phyloP scores from a whole-genome alignment of 30 jellyfish, hydroid and myxozoan genomes.

The Aurelia coerulea region DNA sequence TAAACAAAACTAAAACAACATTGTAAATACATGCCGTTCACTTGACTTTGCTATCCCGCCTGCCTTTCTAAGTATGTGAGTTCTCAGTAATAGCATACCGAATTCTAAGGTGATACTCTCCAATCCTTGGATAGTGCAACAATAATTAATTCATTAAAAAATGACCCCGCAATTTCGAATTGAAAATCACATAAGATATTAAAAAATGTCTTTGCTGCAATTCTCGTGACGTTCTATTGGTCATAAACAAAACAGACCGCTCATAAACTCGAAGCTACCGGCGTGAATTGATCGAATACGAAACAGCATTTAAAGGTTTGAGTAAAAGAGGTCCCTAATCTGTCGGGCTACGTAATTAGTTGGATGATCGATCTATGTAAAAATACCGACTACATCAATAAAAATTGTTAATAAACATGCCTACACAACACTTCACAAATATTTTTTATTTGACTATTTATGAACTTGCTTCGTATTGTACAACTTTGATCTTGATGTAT shows the following conservation, averaged over 20 bases:
- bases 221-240: constrained; percentile 57
- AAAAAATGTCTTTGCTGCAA: constrained; percentile 9
- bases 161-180: constrained; percentile 43
- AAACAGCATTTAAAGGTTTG: background rate
- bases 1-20: constrained; percentile 1
- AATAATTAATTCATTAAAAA: background rate
- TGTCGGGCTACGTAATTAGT: constrained; percentile 65
- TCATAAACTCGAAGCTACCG: constrained; percentile 21
- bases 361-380: constrained; percentile 28
- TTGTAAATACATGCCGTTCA: constrained; percentile 6
- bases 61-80: constrained; percentile 25
- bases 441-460: too few relatives aligned
- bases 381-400: constrained; percentile 41
- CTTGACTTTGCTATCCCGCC: constrained; percentile 11
- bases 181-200: constrained; percentile 6
- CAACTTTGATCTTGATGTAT: too few relatives aligned
- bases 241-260: constrained; percentile 57
- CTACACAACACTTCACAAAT: too few relatives aligned
- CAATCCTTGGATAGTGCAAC: constrained; percentile 1
- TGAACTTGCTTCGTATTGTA: too few relatives aligned
- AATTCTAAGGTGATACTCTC: constrained; percentile 26
- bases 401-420: background rate
- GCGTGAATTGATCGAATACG: constrained; percentile 28
- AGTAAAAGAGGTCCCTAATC: constrained; percentile 22
- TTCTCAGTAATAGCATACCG: constrained; percentile 17